A percentile compares a stretch with the other conserved stretches of the same genome.
Evolutionary conservation across 2,888 invertebrate genomes (phyloP).

Genomic region (Xestia rhomboidea): DNA sequence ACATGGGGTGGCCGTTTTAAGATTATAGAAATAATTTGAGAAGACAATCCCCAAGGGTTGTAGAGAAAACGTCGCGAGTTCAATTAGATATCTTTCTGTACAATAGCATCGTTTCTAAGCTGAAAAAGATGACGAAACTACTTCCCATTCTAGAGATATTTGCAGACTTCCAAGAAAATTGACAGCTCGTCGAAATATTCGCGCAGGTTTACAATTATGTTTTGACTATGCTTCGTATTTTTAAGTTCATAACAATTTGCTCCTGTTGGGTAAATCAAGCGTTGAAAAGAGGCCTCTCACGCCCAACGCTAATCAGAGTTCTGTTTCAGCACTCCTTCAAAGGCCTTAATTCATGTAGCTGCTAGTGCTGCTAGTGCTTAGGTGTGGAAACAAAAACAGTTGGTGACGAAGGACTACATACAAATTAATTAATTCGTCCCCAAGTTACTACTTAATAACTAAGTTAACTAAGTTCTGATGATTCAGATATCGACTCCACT

Average conservation of each 20-base stretch:
- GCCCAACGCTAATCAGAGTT: no score
- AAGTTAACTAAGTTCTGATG: neutral
- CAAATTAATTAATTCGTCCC: neutral
- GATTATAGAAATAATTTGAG: slow-evolving; percentile 38
- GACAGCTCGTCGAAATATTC: neutral
- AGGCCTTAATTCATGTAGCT: neutral
- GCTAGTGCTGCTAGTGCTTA: neutral
- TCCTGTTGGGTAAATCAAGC: neutral
- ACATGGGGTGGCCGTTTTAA: slow-evolving; percentile 21
- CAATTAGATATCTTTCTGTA: neutral
- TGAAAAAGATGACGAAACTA: neutral
- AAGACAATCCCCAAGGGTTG: slow-evolving; percentile 23
- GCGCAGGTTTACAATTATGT: neutral
- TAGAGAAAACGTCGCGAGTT: neutral
- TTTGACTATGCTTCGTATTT: neutral
- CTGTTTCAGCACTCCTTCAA: neutral
- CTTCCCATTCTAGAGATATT: neutral
- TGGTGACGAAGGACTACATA: neutral
- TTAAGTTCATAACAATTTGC: neutral
- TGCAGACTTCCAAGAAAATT: neutral
- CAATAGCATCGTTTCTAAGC: neutral
- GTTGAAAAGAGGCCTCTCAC: neutral
- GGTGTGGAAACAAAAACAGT: neutral
- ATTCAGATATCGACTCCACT: neutral
- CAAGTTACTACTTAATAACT: neutral